Base-by-base conservation (phyloP, 2,113 vertebrate genomes). In the Ctenomys sociabilis region DNA sequence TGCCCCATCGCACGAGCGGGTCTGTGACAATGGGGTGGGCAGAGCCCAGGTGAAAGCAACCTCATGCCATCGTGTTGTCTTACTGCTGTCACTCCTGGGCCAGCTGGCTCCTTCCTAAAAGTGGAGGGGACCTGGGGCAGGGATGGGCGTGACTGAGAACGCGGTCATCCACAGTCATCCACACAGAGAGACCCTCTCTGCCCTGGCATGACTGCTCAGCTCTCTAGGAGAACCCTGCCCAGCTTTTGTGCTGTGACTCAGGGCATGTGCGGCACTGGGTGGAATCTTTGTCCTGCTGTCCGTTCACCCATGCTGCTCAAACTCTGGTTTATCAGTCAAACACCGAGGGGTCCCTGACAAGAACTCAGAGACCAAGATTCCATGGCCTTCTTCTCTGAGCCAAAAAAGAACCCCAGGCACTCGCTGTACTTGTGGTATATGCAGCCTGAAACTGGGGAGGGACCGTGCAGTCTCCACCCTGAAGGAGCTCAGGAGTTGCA, bases 1-100 rank as follows among this genome's bases (percentile, higher is more conserved):
- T 1, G 26, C 52, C 63, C 52, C 1, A 40, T 0, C 8, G 54
- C 37, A 1, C 0, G 10, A 28, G 66, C 37, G 1, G 0, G 4
- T 72, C 82, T 37, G 3, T 1, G 11, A 85, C 61, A 49, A 12
- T 0, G 73, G 7, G 7, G 59, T 2, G 7, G 9, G 37, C 32
- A 30, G 24, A 0, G 1, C 24, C 14, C 54, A 4, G 37, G 16
- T 8, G 3, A 61, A 40, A 30, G 13, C 64, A 16, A 61, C 77
- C 6, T n/a, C 28, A 7, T 19, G 7, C 6, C 1, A 40, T 6
- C 19, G 78, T 30, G 26, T 83, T 16, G 35, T 45, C 73, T 93
- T 19, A 13, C 12, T 7, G 45, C 66, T 73, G 88, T 63, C 40
- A 4, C 30, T 52, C 52, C n/a, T 1, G 43, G n/a, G 9, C 68